Evolutionary conservation across 2,888 invertebrate species (phyloP), one percentile per base, ranked within the genome.

Genomic region (Drosophila dives): DNA sequence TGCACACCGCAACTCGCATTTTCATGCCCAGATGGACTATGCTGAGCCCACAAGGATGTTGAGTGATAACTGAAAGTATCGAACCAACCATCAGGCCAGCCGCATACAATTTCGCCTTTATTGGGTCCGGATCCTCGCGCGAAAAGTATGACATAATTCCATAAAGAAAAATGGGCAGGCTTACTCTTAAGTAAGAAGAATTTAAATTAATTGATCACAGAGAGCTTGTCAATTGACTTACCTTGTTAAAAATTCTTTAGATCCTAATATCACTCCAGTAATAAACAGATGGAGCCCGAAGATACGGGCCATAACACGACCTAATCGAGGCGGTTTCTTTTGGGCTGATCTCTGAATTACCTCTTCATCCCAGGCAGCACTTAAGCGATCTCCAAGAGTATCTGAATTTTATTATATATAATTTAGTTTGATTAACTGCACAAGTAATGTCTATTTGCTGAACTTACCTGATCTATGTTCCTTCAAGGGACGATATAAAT

Each of bases 31-130:
- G 91, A 80, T 95, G 94, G 86, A 94, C 91, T 0, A 94, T 89
- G n/a, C 95, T 95, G 94, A 98, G 95, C 95, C 98, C 97, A 91
- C 96, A 97, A 0, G 97, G 97, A 93, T 99, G 99, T 65, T 96
- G 95, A 17, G 96, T 93, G 77, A 97, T 94, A 40, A 97, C 95
- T 86, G 96, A 96, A 33, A 96, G 85, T 0, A 95, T 95, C 0
- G 97, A 96, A 81, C 96, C 96, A 7, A 96, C 79, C 5, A 97
- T 94, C 26, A 97, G 95, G 0, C 95, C 95, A 0, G 93, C 94
- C 0, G 97, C 97, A 91, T 96, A 97, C 59, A 96, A 91, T 91
- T 96, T 97, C 0, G 97, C 97, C n/a, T 61, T 70, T 3, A 95
- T 94, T 32, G 72, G 56, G 23, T 60, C 40, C 0, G 59, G 45